phyloP scores from a whole-genome alignment of 2,888 invertebrate genomes.

The Zaprionus bogoriensis region DNA sequence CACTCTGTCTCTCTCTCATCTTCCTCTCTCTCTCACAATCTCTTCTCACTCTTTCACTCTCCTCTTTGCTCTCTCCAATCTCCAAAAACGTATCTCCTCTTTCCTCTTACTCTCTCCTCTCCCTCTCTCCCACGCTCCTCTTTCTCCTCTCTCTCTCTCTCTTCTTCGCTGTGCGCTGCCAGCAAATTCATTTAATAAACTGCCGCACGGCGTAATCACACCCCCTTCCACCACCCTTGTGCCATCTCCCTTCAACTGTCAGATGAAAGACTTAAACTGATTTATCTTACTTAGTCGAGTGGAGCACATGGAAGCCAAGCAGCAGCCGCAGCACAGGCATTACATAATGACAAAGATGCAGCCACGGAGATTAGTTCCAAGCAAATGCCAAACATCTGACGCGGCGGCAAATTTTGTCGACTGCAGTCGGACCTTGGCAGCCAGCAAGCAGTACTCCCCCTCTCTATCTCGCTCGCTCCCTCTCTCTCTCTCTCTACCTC shows the following conservation, averaged over 20 bases:
- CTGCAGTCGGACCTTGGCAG: constrained; percentile 18
- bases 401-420: constrained; percentile 19
- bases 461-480: background rate
- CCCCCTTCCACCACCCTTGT: no score
- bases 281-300: constrained; percentile 21
- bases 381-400: constrained; percentile 30
- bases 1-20: background rate
- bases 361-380: constrained; percentile 26
- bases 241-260: constrained; percentile 30
- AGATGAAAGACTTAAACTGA: constrained; percentile 39
- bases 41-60: background rate
- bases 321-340: constrained; percentile 18
- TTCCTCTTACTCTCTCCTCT: no score
- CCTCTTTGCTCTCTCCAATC: no score
- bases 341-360: constrained; percentile 28
- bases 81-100: no score
- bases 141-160: background rate
- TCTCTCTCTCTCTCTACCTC: background rate
- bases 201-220: constrained; percentile 3
- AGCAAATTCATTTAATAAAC: constrained; percentile 24
- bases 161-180: background rate
- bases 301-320: constrained; percentile 18
- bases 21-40: background rate
- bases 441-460: background rate
- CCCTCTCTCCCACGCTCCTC: background rate